A percentile compares a stretch with the other conserved stretches of the same genome.
Evolutionary conservation across 2,797 vertebrate genomes (phyloP).

Genomic region (Sebastes taczanowskii): DNA sequence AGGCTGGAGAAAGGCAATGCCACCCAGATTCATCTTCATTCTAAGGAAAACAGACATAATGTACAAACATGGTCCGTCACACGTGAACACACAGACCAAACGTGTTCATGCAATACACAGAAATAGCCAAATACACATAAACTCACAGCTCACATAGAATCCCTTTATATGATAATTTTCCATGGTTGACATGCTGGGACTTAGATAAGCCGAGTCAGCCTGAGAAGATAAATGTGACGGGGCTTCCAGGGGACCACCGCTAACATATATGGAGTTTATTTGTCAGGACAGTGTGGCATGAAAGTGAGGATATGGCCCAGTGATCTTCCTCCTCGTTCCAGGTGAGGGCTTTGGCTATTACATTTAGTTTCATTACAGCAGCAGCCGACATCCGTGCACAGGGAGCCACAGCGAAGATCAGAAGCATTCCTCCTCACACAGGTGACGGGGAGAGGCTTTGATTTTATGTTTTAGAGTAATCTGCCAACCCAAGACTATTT

Average conservation of each 20-base stretch:
- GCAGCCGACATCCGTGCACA: conserved; percentile 45
- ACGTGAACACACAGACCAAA: conserved; percentile 2
- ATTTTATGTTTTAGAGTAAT: conserved; percentile 22
- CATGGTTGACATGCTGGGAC: conserved; percentile 53
- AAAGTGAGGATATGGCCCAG: conserved; percentile 71
- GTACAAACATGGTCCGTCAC: not conserved
- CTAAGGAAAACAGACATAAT: not conserved
- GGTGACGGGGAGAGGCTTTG: not conserved
- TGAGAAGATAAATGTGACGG: conserved; percentile 67
- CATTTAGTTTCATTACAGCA: conserved; percentile 65
- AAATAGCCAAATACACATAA: conserved; percentile 6
- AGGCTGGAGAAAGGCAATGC: not conserved
- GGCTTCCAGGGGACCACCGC: conserved; percentile 43
- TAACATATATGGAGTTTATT: conserved; percentile 69
- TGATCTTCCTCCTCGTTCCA: conserved; percentile 62
- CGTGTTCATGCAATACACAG: not conserved
- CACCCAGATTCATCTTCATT: conserved; percentile 6
- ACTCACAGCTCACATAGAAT: conserved; percentile 23
- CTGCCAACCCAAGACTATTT: not conserved
- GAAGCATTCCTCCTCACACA: not conserved
- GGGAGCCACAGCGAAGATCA: conserved; percentile 13
- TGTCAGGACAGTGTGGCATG: conserved; percentile 62
- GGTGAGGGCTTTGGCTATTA: conserved; percentile 65
- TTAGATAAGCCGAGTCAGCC: conserved; percentile 57
- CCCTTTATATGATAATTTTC: conserved; percentile 70